Evolutionary conservation across 2,888 invertebrate species (phyloP).

Genomic region (Chymomyza amoena): DNA sequence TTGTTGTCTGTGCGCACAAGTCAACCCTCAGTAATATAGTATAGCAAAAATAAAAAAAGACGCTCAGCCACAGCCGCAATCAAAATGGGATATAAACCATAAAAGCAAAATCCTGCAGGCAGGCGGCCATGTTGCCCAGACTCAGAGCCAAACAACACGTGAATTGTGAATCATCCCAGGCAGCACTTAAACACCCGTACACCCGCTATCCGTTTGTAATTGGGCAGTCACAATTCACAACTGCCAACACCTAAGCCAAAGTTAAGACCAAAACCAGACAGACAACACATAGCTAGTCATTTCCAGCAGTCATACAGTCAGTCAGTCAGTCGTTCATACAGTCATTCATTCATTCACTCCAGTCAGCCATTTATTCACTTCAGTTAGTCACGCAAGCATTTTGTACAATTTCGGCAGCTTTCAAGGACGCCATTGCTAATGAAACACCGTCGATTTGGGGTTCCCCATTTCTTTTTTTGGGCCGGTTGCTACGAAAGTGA

Average conservation of each 20-base stretch:
- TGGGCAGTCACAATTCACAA: background rate
- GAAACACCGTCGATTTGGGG: background rate
- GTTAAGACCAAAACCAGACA: slow-evolving; percentile 4
- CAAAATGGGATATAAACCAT: slow-evolving; percentile 49
- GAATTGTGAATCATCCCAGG: slow-evolving; percentile 44
- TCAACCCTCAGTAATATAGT: slow-evolving; percentile 51
- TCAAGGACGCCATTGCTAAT: slow-evolving; percentile 51
- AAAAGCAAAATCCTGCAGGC: slow-evolving; percentile 42
- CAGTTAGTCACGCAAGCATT: slow-evolving; percentile 36
- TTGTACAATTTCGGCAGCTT: slow-evolving; percentile 28
- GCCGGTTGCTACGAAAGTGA: slow-evolving; percentile 51
- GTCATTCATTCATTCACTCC: slow-evolving; percentile 27
- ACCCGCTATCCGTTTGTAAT: background rate
- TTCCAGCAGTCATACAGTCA: slow-evolving; percentile 10
- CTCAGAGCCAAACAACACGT: background rate
- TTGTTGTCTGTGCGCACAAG: slow-evolving; percentile 26
- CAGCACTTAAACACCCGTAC: background rate
- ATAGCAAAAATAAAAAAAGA: slow-evolving; percentile 31
- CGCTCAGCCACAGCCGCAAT: slow-evolving; percentile 51
- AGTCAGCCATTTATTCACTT: slow-evolving; percentile 21
- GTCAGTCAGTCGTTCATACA: slow-evolving; percentile 28
- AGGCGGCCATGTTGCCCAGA: slow-evolving; percentile 30
- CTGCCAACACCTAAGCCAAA: slow-evolving; percentile 7
- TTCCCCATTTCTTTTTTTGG: background rate
- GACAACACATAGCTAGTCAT: slow-evolving; percentile 18